Base-by-base conservation (phyloP, 2,113 vertebrate genomes). In the Nycticebus coucang region DNA sequence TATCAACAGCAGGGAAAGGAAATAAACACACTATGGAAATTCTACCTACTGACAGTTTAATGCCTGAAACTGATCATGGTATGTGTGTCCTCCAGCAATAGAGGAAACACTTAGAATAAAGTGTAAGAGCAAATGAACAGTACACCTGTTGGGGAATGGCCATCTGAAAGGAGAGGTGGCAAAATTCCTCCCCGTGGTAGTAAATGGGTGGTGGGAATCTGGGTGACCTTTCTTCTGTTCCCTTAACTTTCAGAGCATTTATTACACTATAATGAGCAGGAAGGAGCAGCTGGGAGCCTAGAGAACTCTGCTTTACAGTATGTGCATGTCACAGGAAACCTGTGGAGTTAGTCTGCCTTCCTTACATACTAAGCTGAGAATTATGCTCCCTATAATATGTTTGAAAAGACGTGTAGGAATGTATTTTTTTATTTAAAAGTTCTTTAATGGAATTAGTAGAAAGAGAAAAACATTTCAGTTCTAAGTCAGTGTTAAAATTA, bases 401-500 rank as follows among this genome's bases (percentile, higher is more conserved):
- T 71, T 71, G 24, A 91, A 81, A 59, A 59, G 26, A 50, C 5
- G 3, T 66, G 24, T 4, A 8, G 1, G 57, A 45, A 81, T 6
- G 12, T 12, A 59, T 45, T 81, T 41, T 41, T 41, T 41, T 97
- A 37, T 55, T 45, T 37, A 26, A 9, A 82, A 77, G 77, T 66
- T 33, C 85, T 87, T 80, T 68, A 26, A 55, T 75, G 19, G 18
- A 69, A 50, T 87, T 78, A n/a, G 41, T 3, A 59, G 84, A 35
- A 62, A 59, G 37, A 81, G 78, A 30, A 9, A 41, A 21, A 18
- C 22, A 30, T 17, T 80, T 75, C 41, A 35, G 19, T 81, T 80
- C 98, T 98, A 99, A 53, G 99, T 97, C 33, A 99, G 75, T 55
- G 99, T 98, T 96, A 99, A 99, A 96, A 99, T 92, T 85, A 99